Evolutionary conservation across 2,888 invertebrate species (phyloP).

Genomic region (Dioctria rufipes): DNA sequence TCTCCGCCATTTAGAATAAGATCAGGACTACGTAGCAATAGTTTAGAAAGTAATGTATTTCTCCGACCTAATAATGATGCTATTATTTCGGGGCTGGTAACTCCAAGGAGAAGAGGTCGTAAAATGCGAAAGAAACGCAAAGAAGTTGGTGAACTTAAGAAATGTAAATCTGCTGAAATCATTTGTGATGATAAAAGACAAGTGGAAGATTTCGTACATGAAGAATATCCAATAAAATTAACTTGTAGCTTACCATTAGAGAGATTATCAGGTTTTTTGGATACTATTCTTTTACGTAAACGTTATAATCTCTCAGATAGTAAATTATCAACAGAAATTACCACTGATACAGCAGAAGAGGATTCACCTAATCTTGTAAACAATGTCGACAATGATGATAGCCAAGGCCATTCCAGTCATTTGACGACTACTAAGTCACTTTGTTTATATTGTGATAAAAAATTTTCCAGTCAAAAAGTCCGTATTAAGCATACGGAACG

Average conservation of each 20-base stretch:
- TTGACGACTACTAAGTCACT: conserved; percentile 63
- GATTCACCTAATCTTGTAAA: not conserved
- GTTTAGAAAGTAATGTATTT: conserved; percentile 59
- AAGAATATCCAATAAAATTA: conserved; percentile 26
- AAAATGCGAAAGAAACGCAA: conserved; percentile 52
- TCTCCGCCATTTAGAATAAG: conserved; percentile 57
- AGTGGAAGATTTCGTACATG: conserved; percentile 7
- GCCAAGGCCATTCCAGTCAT: conserved; percentile 57
- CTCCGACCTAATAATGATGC: conserved; percentile 22
- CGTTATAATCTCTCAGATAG: conserved; percentile 13
- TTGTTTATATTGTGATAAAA: conserved; percentile 72
- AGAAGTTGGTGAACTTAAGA: conserved; percentile 56
- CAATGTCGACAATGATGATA: not conserved
- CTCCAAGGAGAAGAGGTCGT: not conserved
- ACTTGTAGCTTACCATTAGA: conserved; percentile 68
- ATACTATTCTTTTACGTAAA: conserved; percentile 52
- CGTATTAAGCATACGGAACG: conserved; percentile 70
- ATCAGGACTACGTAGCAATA: conserved; percentile 60
- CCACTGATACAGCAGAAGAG: conserved; percentile 10
- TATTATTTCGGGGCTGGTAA: conserved; percentile 42
- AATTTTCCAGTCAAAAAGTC: conserved; percentile 70
- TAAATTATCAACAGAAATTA: not conserved
- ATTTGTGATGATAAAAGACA: conserved; percentile 1
- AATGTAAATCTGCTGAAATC: conserved; percentile 53
- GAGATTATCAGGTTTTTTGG: conserved; percentile 67